Evolutionary conservation across 2,888 invertebrate species (phyloP).

Genomic region (Lissonota sp.): DNA sequence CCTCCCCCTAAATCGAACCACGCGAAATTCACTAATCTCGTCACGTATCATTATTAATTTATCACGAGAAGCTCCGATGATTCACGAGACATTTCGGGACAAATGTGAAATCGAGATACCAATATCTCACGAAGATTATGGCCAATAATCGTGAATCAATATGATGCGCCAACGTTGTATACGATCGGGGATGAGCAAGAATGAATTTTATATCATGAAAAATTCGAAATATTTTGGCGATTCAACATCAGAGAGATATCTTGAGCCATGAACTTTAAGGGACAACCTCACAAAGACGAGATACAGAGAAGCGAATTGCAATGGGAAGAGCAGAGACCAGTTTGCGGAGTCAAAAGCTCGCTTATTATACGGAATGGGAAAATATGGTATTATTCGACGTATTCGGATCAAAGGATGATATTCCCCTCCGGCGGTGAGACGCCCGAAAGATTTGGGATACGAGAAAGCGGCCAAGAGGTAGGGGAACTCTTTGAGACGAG

Average conservation of each 20-base stretch:
- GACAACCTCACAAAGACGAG: slow-evolving; percentile 48
- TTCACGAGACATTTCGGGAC: slow-evolving; percentile 12
- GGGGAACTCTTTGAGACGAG: slow-evolving; percentile 21
- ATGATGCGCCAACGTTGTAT: background rate
- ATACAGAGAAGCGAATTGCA: slow-evolving; percentile 1
- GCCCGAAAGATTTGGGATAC: slow-evolving; percentile 1
- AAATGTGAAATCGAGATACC: slow-evolving; percentile 26
- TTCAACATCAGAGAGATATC: slow-evolving; percentile 2
- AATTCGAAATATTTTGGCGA: background rate
- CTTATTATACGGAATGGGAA: slow-evolving; percentile 49
- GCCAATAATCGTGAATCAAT: slow-evolving; percentile 26
- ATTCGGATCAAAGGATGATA: slow-evolving; percentile 58
- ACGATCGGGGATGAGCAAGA: too few species aligned
- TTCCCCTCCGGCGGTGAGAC: slow-evolving; percentile 35
- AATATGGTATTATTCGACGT: slow-evolving; percentile 31
- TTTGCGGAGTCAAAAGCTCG: slow-evolving; percentile 40
- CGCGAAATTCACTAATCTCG: slow-evolving; percentile 13
- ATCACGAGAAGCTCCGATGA: slow-evolving; percentile 10
- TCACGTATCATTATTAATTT: slow-evolving; percentile 42
- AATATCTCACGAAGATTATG: slow-evolving; percentile 59
- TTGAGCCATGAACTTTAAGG: slow-evolving; percentile 26
- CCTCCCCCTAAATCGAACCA: background rate
- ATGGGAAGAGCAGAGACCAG: slow-evolving; percentile 36
- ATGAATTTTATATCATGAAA: too few species aligned
- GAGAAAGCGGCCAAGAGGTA: slow-evolving; percentile 8